Evolutionary conservation across 2,797 vertebrate species (phyloP).

Genomic region (Aselliscus stoliczkanus): DNA sequence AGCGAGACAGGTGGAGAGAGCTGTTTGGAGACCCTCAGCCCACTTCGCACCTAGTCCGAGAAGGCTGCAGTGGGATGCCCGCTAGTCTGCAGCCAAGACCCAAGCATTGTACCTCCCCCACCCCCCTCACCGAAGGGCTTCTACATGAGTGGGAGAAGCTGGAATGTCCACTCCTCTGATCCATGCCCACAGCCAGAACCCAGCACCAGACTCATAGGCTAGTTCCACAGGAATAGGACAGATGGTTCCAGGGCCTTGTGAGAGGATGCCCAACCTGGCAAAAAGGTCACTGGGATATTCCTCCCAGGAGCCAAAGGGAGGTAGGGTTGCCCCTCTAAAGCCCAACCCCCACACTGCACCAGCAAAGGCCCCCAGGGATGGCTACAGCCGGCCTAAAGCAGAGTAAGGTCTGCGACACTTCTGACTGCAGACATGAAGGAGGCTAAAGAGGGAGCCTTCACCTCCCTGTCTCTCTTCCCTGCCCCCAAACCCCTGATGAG

Average conservation of each 20-base stretch:
- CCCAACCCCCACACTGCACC: not conserved
- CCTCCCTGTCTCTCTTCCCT: not conserved
- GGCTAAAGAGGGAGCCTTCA: not conserved
- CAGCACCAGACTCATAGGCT: not conserved
- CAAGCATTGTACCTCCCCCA: not conserved
- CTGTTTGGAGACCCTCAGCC: not conserved
- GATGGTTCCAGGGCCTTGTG: not conserved
- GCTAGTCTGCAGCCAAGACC: not conserved
- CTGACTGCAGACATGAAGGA: not conserved
- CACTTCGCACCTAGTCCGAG: not conserved
- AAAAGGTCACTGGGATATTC: not conserved
- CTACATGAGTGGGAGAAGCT: not conserved
- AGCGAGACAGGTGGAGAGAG: not conserved
- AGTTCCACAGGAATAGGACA: not conserved
- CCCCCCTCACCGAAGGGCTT: not conserved
- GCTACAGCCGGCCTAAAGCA: not conserved
- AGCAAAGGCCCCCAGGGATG: not conserved
- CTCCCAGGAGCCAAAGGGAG: not conserved
- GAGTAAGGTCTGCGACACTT: not conserved
- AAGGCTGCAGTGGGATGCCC: not conserved
- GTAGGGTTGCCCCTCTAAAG: not conserved
- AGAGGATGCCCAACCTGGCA: not conserved
- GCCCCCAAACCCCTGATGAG: not conserved
- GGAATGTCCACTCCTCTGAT: not conserved
- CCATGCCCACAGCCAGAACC: not conserved